These are phyloP conservation scores for Batillaria attramentaria DNA, from an alignment of 1,140 invertebrate genomes.

Conservation along the genomic window DNA sequence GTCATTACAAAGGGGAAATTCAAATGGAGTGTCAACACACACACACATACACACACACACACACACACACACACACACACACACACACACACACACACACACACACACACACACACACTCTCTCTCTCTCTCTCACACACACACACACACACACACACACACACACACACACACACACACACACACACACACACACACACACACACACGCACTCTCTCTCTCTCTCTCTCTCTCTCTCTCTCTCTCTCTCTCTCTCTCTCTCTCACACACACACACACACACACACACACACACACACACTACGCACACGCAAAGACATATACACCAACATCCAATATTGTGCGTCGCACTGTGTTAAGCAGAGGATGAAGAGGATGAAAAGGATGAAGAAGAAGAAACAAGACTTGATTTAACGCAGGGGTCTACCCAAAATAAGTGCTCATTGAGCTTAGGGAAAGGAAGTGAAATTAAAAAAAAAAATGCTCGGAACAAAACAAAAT, in stretches of 20 bases:
- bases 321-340: not conserved
- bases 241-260: conserved; percentile 3
- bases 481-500: no score
- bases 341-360: no score
- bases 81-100: conserved; percentile 1
- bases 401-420: not conserved
- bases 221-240: not conserved
- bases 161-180: conserved; percentile 14
- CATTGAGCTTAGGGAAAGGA: no score
- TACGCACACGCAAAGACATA: not conserved
- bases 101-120: not conserved
- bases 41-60: conserved; percentile 5
- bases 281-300: not conserved
- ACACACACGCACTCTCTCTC: not conserved
- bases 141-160: conserved; percentile 2
- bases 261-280: conserved; percentile 4
- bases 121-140: not conserved
- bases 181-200: not conserved
- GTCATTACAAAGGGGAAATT: no score
- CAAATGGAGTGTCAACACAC: not conserved
- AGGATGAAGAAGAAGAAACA: not conserved
- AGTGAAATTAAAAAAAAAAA: no score
- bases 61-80: not conserved
- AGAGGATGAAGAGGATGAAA: not conserved
- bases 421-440: no score